Conservation (phyloP, 92 coral and sea anemone species). For the Phenganax subtilis region DNA sequence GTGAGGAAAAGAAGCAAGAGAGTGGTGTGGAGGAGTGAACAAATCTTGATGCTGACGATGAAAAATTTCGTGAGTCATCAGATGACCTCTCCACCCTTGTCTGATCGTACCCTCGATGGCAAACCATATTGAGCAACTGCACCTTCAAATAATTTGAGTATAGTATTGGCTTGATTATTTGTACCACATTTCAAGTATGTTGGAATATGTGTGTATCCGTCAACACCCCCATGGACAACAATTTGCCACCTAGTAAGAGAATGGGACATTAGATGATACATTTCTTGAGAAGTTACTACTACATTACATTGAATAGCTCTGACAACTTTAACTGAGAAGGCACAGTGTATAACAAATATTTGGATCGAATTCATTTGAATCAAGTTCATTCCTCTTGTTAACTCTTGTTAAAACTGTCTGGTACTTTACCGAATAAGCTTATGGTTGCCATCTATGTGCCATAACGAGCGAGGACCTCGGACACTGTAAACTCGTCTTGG, state of each 20-base stretch:
- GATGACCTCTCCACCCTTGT: slow-evolving; percentile 3
- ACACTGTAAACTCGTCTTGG: slow-evolving; percentile 56
- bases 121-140: slow-evolving; percentile 23
- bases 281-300: not conserved
- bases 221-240: slow-evolving; percentile 31
- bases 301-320: not conserved
- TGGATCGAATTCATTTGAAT: too few relatives aligned
- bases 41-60: too few relatives aligned
- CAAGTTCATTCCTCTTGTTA: too few relatives aligned
- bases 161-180: slow-evolving; percentile 17
- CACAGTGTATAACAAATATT: too few relatives aligned
- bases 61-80: too few relatives aligned
- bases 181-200: slow-evolving; percentile 16
- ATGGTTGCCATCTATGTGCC: slow-evolving; percentile 73
- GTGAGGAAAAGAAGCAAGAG: too few relatives aligned
- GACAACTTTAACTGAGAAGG: not conserved
- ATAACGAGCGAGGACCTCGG: slow-evolving; percentile 56
- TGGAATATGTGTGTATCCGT: slow-evolving; percentile 30
- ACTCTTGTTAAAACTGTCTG: not conserved
- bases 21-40: too few relatives aligned
- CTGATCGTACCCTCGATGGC: slow-evolving; percentile 24
- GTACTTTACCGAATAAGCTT: slow-evolving; percentile 55
- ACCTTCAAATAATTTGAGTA: slow-evolving; percentile 15
- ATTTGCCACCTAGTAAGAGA: slow-evolving; percentile 22
- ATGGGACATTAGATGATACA: not conserved